phyloP scores from a whole-genome alignment of 1,140 invertebrate species.

The Archivesica marissinica region DNA sequence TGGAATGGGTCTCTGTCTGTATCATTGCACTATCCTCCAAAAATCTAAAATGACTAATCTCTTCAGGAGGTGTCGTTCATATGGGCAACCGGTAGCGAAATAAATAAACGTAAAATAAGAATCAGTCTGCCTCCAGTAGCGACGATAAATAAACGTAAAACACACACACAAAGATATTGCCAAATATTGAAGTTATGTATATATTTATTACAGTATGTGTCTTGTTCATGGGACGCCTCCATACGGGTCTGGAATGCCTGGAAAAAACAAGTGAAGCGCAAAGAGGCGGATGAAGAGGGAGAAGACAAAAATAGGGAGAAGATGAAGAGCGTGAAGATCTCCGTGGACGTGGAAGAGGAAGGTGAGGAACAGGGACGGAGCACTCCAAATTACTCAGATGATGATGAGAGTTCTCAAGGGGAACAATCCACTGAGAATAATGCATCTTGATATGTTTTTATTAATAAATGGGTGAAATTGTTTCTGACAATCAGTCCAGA shows the following conservation, averaged over 20 bases:
- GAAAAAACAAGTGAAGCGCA: conserved; percentile 74
- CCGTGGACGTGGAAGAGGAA: conserved; percentile 58
- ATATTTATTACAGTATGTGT: conserved; percentile 79
- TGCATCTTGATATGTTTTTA: neutral
- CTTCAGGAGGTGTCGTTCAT: too few species aligned
- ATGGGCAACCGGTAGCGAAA: too few species aligned
- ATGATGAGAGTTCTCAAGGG: conserved; percentile 28
- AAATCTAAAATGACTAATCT: too few species aligned
- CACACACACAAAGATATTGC: too few species aligned
- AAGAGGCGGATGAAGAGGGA: conserved; percentile 58
- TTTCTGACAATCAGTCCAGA: too few species aligned
- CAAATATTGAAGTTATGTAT: too few species aligned
- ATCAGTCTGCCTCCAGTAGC: too few species aligned
- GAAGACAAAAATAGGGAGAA: conserved; percentile 40
- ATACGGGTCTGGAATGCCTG: conserved; percentile 83
- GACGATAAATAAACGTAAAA: too few species aligned
- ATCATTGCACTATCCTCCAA: too few species aligned
- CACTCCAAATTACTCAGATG: neutral
- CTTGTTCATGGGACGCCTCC: conserved; percentile 83
- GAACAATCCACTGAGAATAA: conserved; percentile 12
- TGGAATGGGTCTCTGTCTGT: too few species aligned
- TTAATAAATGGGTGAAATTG: too few species aligned
- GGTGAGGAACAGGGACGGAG: conserved; percentile 42
- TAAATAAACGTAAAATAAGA: too few species aligned
- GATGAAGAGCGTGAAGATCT: conserved; percentile 63